Evolutionary conservation across 2,888 invertebrate genomes (phyloP), one percentile per base, ranked within the genome.

Genomic region (Timema cristinae): DNA sequence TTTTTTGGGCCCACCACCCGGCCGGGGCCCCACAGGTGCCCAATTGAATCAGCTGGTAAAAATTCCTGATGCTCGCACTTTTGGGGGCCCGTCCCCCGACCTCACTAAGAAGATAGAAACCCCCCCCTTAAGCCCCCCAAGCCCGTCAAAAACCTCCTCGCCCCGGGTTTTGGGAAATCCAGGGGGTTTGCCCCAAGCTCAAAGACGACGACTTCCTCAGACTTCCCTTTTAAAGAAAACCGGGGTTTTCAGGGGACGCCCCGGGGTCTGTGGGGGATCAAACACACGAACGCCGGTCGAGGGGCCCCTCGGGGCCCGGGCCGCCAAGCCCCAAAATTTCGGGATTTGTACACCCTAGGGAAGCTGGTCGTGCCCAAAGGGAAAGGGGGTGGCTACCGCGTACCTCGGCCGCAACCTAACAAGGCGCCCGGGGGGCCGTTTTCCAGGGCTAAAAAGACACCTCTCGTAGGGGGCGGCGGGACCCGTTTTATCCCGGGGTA

Each of bases 221-320:
- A 80, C 81, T 49, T 84, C 84, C 74, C 79, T 79, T 49, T 59
- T 92, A 2, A 92, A 92, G 82, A n/a, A n/a, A 93, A 93, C 79
- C 84, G 94, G 52, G 93, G 93, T n/a, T n/a, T 0, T 89, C 88
- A 73, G 90, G 92, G 77, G 91, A 93, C 76, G 92, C 95, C 0
- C n/a, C 85, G 91, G 77, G 95, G 95, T 0, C 82, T 95, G 70
- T 95, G 95, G 95, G 95, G 95, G 11, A 95, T 96, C 80, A 95
- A 94, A 78, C 93, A 95, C 82, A 96, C 95, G 0, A 86, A 71
- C 89, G 90, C 95, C 96, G 0, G 95, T 96, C 0, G 95, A 96
- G 80, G 84, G n/a, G n/a, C n/a, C 87, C 71, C 88, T 94, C 87
- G 93, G 90, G 1, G 80, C 84, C 0, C n/a, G n/a, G n/a, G 78